These are phyloP conservation scores for Brachionus sp. DNA, from an alignment of 1,140 invertebrate species.

Conservation along the genomic window DNA sequence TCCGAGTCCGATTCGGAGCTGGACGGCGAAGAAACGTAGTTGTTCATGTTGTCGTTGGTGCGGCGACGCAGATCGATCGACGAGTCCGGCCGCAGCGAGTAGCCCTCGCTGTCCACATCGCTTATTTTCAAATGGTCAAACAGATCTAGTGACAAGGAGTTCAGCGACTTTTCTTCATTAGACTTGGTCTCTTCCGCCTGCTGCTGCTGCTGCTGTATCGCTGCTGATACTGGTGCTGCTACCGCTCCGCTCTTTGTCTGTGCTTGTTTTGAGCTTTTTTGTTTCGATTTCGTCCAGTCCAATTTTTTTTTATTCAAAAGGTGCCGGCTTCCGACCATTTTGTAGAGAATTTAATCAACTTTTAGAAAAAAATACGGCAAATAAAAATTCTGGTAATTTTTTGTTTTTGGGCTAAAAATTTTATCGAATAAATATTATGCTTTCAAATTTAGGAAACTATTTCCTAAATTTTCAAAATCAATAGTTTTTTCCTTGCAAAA, in stretches of 20 bases:
- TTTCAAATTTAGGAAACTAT: too few species aligned
- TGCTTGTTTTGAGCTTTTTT: not conserved
- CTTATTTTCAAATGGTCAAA: slow-evolving; percentile 19
- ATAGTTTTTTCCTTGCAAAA: too few species aligned
- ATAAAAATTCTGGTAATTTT: too few species aligned
- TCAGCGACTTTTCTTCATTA: not conserved
- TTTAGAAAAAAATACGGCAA: too few species aligned
- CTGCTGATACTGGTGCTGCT: not conserved
- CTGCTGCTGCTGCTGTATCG: too few species aligned
- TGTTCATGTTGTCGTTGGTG: slow-evolving; percentile 39
- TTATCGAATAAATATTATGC: too few species aligned
- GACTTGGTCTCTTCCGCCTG: not conserved
- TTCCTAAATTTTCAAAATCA: too few species aligned
- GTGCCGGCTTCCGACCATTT: too few species aligned
- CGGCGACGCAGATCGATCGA: not conserved
- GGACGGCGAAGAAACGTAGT: not conserved
- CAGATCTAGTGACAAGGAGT: not conserved
- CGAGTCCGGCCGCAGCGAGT: not conserved
- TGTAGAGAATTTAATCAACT: too few species aligned
- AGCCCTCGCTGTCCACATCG: slow-evolving; percentile 31
- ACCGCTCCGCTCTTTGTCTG: not conserved
- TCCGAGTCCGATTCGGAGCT: slow-evolving; percentile 22
- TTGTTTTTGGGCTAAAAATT: too few species aligned
- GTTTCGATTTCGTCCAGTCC: slow-evolving; percentile 13
- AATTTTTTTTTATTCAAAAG: too few species aligned